These are phyloP conservation scores for Buceros bicornis DNA, from an alignment of 2,797 vertebrate species.

Conservation along the genomic window DNA sequence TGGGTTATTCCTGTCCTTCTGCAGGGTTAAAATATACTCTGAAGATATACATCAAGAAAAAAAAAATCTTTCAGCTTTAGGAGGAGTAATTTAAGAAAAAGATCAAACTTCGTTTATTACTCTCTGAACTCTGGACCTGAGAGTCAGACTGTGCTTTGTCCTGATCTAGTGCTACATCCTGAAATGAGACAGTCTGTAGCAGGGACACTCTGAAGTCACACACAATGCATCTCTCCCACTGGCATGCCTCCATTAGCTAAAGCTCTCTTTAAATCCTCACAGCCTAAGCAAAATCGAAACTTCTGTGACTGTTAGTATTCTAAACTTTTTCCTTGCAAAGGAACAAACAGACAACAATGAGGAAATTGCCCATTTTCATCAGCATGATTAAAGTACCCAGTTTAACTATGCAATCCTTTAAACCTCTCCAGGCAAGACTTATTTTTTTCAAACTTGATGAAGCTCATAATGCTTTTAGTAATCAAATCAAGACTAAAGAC, in stretches of 20 bases:
- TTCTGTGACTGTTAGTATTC: neutral
- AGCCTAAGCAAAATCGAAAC: neutral
- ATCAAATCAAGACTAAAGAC: neutral
- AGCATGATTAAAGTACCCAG: neutral
- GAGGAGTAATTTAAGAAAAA: neutral
- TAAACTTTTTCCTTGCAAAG: neutral
- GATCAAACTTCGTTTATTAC: neutral
- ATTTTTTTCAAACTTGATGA: slow-evolving; percentile 2
- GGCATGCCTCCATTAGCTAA: neutral
- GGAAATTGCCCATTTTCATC: neutral
- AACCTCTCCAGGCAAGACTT: neutral
- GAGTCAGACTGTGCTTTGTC: neutral
- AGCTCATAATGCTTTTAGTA: neutral
- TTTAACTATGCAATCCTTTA: neutral
- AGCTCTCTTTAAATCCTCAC: neutral
- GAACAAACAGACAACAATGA: neutral
- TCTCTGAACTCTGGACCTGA: neutral
- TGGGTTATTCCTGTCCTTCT: neutral
- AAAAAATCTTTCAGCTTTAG: neutral
- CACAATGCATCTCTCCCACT: neutral
- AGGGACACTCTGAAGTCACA: neutral
- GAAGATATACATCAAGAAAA: neutral
- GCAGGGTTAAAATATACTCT: neutral
- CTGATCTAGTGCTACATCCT: neutral
- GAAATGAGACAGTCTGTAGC: neutral